Percentiles rank a stretch among this genome's conserved stretches.
phyloP scores from a whole-genome alignment of 2,113 vertebrate species.

The Mellivora capensis region DNA sequence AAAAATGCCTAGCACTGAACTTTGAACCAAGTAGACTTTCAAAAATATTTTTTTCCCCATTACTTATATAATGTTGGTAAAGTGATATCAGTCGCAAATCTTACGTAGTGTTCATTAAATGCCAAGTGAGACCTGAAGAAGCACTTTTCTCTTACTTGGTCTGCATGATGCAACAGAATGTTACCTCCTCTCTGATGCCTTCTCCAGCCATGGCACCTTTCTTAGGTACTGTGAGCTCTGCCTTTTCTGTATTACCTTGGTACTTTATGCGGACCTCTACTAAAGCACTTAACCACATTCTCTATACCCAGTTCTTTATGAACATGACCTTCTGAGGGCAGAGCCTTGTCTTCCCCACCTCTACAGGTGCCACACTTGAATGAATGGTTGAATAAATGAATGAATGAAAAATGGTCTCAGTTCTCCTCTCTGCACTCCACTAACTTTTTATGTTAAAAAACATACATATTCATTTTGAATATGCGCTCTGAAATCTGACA shows the following conservation, averaged over 20 bases:
- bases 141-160: background rate
- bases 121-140: background rate
- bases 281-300: background rate
- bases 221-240: background rate
- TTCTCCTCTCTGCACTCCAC: background rate
- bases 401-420: background rate
- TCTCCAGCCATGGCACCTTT: background rate
- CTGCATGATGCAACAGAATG: background rate
- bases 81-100: background rate
- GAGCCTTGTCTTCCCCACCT: background rate
- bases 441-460: background rate
- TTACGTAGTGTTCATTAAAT: background rate
- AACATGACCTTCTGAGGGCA: background rate
- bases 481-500: background rate
- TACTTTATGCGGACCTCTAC: background rate
- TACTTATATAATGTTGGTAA: background rate
- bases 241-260: background rate
- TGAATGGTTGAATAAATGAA: background rate
- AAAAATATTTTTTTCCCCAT: background rate
- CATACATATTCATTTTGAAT: background rate
- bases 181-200: background rate
- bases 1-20: background rate
- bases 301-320: background rate
- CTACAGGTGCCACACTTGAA: background rate
- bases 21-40: background rate